Base-by-base conservation (phyloP, 2,797 vertebrate species). In the Pogonophryne albipinna region DNA sequence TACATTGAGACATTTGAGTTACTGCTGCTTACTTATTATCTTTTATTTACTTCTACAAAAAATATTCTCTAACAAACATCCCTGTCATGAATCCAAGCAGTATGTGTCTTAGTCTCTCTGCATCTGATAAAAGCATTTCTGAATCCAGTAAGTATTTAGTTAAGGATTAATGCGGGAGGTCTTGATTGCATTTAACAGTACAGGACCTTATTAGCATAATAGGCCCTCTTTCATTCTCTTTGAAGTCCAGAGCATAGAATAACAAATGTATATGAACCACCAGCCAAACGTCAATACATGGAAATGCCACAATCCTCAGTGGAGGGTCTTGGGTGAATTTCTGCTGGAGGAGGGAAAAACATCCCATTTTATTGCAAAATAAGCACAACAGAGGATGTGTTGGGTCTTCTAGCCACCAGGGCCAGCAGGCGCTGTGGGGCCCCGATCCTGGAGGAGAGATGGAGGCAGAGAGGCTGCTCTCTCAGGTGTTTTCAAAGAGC, bases 231-330 rank as follows among this genome's bases (percentile, higher is more conserved):
- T 91, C 91, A 96, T 95, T 95, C 94, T 89, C 94, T 95, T 95
- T 95, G 94, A 96, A 95, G 93, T 95, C 92, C 92, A 88, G 86
- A 92, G 93, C 88, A 86, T 87, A 88, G 95, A 94, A 95, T 95
- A 94, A 93, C 93, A 95, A 93, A 95, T 95, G 92, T 94, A 93
- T 94, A 94, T 91, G 87, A 95, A 94, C 90, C 90, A 90, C 77
- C 92, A 94, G 93, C 93, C 94, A 93, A 94, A 95, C 92, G 94
- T 95, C 94, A 95, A 95, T 95, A 95, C 92, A 95, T 94, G 93
- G 93, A 95, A 93, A 95, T 91, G 93, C 90, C 94, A 94, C 93
- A 93, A 94, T 92, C 86, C 94, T 95, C 93, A 53, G 87, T 78
- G 94, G 95, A 94, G 86, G 89, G 88, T 92, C 90, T 88, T 82